Evolutionary conservation across 1,140 invertebrate genomes (phyloP).

Genomic region (Listronotus oregonensis): DNA sequence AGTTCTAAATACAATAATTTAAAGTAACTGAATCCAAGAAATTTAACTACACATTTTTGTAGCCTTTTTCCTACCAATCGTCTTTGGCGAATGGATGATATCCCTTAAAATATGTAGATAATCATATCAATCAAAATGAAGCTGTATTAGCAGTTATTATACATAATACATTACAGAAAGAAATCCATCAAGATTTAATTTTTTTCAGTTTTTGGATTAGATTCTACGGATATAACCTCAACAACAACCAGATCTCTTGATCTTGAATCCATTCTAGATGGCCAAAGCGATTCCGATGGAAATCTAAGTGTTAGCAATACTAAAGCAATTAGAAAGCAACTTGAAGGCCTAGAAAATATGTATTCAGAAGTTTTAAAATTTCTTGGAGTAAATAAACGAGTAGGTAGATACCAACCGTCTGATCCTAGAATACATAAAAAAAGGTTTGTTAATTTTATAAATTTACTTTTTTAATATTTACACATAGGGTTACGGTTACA

Average conservation of each 20-base stretch:
- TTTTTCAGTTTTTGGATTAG: constrained; percentile 69
- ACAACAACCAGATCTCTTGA: constrained; percentile 76
- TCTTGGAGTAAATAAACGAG: constrained; percentile 69
- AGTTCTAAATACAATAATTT: too few relatives aligned
- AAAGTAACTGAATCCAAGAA: too few relatives aligned
- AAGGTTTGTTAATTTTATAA: constrained; percentile 34
- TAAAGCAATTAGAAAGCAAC: constrained; percentile 77
- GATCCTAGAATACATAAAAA: constrained; percentile 66
- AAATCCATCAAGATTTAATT: constrained; percentile 25
- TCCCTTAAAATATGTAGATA: too few relatives aligned
- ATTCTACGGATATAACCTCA: constrained; percentile 76
- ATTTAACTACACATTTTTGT: too few relatives aligned
- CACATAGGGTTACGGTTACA: too few relatives aligned
- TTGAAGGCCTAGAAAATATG: constrained; percentile 88
- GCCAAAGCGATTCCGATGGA: constrained; percentile 70
- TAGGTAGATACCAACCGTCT: constrained; percentile 63
- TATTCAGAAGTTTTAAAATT: constrained; percentile 76
- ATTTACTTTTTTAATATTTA: too few relatives aligned
- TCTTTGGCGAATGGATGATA: too few relatives aligned
- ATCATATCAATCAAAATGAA: too few relatives aligned
- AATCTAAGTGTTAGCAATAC: constrained; percentile 79
- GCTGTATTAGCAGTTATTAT: too few relatives aligned
- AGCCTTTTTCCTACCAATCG: too few relatives aligned
- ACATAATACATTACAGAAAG: background rate
- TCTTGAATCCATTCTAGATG: constrained; percentile 80